Percentiles rank a stretch among this genome's conserved stretches.
Evolutionary conservation across 1,140 invertebrate genomes (phyloP).

Genomic region (Heliconius himera): DNA sequence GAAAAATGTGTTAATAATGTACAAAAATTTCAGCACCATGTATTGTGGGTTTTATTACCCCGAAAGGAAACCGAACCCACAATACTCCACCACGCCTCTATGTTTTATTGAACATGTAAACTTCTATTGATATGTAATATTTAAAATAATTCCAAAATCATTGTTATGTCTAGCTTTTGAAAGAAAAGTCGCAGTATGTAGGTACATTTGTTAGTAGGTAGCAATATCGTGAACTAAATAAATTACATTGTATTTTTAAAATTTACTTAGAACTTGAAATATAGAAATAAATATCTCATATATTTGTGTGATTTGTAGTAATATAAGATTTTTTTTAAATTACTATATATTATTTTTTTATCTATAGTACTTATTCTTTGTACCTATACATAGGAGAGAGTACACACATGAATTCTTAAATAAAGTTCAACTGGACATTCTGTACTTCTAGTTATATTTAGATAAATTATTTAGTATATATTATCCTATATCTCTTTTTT

Average conservation of each 20-base stretch:
- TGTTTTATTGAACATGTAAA: no score
- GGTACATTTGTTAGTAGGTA: neutral
- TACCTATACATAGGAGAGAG: no score
- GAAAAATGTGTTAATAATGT: no score
- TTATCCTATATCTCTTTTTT: neutral
- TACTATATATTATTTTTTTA: no score
- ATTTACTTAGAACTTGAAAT: neutral
- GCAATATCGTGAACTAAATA: neutral
- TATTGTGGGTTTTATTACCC: no score
- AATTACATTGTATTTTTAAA: neutral
- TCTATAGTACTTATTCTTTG: no score
- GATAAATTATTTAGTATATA: neutral
- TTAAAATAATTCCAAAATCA: conserved; percentile 26
- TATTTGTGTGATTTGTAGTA: neutral
- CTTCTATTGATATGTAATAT: neutral
- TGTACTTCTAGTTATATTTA: neutral
- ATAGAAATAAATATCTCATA: neutral
- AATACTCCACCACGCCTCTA: no score
- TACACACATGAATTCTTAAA: neutral
- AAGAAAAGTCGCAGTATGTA: neutral
- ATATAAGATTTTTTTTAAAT: neutral
- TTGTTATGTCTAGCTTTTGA: conserved; percentile 27
- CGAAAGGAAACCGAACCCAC: no score
- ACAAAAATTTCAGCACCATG: no score
- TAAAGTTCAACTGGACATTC: neutral